Percentiles rank a stretch among this genome's conserved stretches.
phyloP scores from a whole-genome alignment of 2,888 invertebrate genomes.

The Eristalinus aeneus region DNA sequence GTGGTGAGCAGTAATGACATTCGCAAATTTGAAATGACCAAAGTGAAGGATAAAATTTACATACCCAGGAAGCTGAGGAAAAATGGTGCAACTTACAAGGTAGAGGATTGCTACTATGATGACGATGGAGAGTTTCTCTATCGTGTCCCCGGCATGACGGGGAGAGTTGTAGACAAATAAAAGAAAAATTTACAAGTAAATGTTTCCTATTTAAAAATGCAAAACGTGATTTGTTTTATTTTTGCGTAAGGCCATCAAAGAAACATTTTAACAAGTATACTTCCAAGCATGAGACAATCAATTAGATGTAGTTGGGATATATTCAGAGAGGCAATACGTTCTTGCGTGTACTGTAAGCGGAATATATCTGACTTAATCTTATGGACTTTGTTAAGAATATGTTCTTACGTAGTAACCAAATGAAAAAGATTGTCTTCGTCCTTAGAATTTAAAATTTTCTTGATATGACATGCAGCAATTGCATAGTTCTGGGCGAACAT shows the following conservation, averaged over 20 bases:
- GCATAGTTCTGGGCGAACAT: too few species aligned
- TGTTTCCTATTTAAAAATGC: neutral
- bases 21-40: constrained; percentile 76
- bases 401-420: too few species aligned
- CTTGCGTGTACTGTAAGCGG: too few species aligned
- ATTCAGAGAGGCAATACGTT: too few species aligned
- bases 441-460: too few species aligned
- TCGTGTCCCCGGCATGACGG: constrained; percentile 86
- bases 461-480: too few species aligned
- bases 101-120: constrained; percentile 91
- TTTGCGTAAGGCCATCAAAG: neutral
- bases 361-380: too few species aligned
- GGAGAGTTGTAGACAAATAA: constrained; percentile 23
- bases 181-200: neutral
- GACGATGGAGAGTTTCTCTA: constrained; percentile 90
- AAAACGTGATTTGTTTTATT: neutral
- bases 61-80: constrained; percentile 86
- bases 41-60: constrained; percentile 82
- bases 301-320: too few species aligned
- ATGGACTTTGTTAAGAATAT: too few species aligned
- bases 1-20: constrained; percentile 76
- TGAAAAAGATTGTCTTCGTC: too few species aligned
- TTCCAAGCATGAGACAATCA: too few species aligned
- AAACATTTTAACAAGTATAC: too few species aligned
- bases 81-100: constrained; percentile 86